phyloP scores from a whole-genome alignment of 2,888 invertebrate species.

The Cephus runcator region DNA sequence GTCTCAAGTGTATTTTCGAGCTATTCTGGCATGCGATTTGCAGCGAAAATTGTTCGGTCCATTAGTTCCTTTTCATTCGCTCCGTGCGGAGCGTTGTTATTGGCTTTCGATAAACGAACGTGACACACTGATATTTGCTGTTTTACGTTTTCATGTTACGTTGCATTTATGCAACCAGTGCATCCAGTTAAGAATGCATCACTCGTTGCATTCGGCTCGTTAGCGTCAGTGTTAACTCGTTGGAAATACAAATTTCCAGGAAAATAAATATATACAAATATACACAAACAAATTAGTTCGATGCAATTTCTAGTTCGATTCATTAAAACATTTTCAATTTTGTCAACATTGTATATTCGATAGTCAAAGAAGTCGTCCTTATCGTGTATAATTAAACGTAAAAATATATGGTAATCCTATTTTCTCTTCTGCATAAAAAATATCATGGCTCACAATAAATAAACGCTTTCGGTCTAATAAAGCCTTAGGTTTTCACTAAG shows the following conservation, averaged over 20 bases:
- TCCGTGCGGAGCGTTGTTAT: slow-evolving; percentile 12
- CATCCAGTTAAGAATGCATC: background rate
- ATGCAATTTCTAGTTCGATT: background rate
- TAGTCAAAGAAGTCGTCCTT: background rate
- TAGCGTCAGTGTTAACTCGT: background rate
- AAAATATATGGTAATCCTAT: background rate
- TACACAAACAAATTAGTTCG: background rate
- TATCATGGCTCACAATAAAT: background rate
- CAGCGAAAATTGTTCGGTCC: slow-evolving; percentile 12
- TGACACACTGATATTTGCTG: background rate
- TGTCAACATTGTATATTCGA: background rate
- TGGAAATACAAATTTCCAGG: background rate
- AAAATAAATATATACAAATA: background rate
- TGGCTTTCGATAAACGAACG: slow-evolving; percentile 11
- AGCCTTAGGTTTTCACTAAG: background rate
- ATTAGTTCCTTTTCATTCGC: slow-evolving; percentile 17
- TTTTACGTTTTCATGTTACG: background rate
- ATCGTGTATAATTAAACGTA: background rate
- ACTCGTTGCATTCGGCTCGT: background rate
- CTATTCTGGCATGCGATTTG: slow-evolving; percentile 4
- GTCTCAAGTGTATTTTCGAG: background rate
- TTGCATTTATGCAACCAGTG: background rate
- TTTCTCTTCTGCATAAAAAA: background rate
- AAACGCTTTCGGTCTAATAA: background rate
- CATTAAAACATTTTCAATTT: background rate